Evolutionary conservation across 2,113 vertebrate species (phyloP).

Genomic region (Uria aalge): DNA sequence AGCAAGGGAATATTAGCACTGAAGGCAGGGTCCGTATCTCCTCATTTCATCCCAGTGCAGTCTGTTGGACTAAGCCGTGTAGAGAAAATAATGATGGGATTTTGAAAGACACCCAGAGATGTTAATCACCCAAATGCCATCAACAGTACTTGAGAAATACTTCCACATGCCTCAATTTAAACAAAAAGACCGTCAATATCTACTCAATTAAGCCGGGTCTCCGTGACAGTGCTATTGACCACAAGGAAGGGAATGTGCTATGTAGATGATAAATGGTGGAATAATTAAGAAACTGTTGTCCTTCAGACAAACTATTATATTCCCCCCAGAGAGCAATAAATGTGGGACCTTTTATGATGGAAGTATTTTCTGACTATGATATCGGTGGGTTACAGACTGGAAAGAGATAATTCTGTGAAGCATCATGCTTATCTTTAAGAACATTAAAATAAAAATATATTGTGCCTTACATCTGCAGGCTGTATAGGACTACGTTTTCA

Average conservation of each 20-base stretch:
- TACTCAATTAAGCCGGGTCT: constrained; percentile 1
- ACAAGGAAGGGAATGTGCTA: neutral
- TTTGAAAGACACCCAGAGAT: neutral
- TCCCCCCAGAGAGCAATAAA: neutral
- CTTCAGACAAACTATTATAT: neutral
- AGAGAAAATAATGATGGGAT: neutral
- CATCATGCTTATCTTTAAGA: neutral
- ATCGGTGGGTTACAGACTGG: neutral
- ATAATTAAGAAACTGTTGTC: neutral
- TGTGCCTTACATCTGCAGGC: neutral
- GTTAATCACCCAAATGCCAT: neutral
- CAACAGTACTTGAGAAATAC: neutral
- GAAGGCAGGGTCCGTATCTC: fast-evolving
- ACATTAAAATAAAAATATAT: neutral
- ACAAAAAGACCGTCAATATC: neutral
- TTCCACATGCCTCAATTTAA: neutral
- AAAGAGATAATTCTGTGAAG: neutral
- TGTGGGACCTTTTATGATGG: neutral
- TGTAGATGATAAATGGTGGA: neutral
- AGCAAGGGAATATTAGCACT: neutral
- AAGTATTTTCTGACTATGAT: neutral
- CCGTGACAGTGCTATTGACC: neutral
- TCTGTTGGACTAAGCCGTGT: neutral
- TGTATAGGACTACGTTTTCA: neutral
- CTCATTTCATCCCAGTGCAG: neutral